phyloP scores from a whole-genome alignment of 2,888 invertebrate species.

The Sphinx pinastri region DNA sequence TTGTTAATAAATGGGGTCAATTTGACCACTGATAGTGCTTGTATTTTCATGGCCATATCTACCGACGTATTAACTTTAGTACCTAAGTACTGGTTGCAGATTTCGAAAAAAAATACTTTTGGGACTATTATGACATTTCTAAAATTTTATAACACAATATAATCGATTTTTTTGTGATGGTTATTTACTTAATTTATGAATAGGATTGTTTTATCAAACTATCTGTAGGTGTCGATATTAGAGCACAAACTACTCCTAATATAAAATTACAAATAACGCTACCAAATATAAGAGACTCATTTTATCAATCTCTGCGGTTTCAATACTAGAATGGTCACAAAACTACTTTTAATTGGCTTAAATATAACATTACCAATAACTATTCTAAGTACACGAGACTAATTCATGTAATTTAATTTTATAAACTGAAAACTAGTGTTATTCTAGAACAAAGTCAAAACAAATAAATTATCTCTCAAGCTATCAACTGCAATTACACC shows the following conservation, averaged over 20 bases:
- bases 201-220: too few species aligned
- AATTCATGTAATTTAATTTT: slow-evolving; percentile 1
- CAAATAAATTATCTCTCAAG: slow-evolving; percentile 10
- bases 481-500: slow-evolving; percentile 11
- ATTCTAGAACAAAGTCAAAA: slow-evolving; percentile 4
- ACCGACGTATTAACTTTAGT: background rate
- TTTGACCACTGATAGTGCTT: background rate
- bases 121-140: too few species aligned
- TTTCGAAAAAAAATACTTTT: too few species aligned
- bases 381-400: background rate
- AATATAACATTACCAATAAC: background rate
- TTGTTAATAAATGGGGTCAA: background rate
- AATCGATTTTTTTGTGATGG: too few species aligned
- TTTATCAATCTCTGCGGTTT: background rate
- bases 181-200: too few species aligned
- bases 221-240: too few species aligned
- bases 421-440: background rate
- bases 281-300: too few species aligned
- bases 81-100: too few species aligned
- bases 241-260: too few species aligned
- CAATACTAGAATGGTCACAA: background rate
- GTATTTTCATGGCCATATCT: background rate
- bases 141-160: too few species aligned
- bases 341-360: background rate
- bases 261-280: too few species aligned